Evolutionary conservation across 2,113 vertebrate genomes (phyloP).

Genomic region (Tychaedon coryphoeus): DNA sequence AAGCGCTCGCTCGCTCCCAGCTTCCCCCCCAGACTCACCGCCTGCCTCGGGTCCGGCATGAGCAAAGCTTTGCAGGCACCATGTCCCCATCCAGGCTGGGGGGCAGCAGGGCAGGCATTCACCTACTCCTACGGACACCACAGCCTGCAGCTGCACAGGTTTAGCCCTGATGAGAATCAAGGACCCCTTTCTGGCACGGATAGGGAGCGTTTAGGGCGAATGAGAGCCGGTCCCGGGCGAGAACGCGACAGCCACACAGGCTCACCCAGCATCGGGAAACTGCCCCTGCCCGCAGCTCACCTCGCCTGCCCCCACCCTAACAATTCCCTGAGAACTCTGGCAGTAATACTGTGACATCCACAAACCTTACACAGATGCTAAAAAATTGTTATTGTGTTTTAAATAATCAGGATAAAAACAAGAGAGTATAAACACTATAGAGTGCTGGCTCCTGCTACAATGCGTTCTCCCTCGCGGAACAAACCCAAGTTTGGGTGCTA

Average conservation of each 20-base stretch:
- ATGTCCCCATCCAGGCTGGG: neutral
- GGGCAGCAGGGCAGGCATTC: neutral
- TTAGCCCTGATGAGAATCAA: neutral
- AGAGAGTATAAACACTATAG: rapidly evolving
- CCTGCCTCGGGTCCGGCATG: neutral
- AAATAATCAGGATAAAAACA: neutral
- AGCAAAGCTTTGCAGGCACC: neutral
- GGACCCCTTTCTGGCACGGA: rapidly evolving
- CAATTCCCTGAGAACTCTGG: neutral
- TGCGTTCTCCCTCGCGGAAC: rapidly evolving
- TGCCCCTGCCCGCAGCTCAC: neutral
- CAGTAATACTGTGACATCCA: rapidly evolving
- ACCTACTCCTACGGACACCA: neutral
- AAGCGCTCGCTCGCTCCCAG: neutral
- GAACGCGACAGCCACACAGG: neutral
- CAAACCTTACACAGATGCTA: neutral
- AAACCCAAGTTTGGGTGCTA: neutral
- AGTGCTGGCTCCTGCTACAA: neutral
- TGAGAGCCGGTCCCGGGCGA: neutral
- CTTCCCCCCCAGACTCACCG: neutral
- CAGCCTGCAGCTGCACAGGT: neutral
- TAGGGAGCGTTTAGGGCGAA: rapidly evolving
- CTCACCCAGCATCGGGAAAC: neutral
- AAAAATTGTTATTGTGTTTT: neutral
- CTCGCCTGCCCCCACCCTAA: neutral